Evolutionary conservation across 2,888 invertebrate genomes (phyloP), one percentile per base, ranked within the genome.

Genomic region (Scaptomyza flava): DNA sequence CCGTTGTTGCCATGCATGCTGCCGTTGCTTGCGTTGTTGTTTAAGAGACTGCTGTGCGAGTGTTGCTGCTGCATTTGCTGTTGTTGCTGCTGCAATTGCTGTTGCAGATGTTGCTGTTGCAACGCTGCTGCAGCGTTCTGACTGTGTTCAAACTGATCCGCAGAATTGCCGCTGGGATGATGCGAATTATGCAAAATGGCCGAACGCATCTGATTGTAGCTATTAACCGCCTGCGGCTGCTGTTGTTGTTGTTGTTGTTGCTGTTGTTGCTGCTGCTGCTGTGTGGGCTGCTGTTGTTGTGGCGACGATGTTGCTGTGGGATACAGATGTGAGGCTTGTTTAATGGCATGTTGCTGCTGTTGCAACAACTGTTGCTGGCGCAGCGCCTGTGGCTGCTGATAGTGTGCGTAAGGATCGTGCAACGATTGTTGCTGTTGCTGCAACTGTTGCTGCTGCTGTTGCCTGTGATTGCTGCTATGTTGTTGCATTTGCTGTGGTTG

Each of bases 261-360:
- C 27, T 76, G 87, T 53, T 86, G 88, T 33, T 87, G 84, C 20
- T 81, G 85, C 27, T 91, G 91, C 27, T 89, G 90, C n/a, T 72
- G 71, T 31, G 31, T 38, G 8, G 50, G 71, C 33, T 52, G 60
- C n/a, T 67, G 74, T 12, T 61, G 78, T 50, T 72, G 86, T 60
- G 66, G 70, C 58, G 86, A 84, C 57, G 79, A 56, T 59, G 73
- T 36, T 68, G 87, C 89, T 89, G 89, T 79, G 87, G 91, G 91
- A 89, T 91, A 91, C 81, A 91, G 90, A 89, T 91, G 91, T 90
- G 91, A 91, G 86, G 90, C 82, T 88, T 91, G 91, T 87, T 91
- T 90, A 79, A 89, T 85, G 71, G 87, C 77, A 70, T 89, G 85
- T 72, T 87, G 89, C 52, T 88, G 87, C 36, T 76, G 83, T 58